Evolutionary conservation across 1,140 invertebrate genomes (phyloP).

Genomic region (Eriosoma lanigerum): DNA sequence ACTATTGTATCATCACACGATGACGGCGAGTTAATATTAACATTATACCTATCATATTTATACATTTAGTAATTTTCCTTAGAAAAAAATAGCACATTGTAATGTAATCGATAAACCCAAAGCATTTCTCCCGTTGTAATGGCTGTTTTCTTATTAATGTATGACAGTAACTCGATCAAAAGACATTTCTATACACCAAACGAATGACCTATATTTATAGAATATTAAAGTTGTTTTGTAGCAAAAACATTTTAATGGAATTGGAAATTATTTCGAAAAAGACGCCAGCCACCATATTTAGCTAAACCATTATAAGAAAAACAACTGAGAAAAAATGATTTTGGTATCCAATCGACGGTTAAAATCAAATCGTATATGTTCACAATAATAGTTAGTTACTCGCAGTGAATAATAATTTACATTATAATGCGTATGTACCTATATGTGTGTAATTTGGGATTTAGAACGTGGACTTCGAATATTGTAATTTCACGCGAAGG

Average conservation of each 20-base stretch:
- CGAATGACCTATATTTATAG: neutral
- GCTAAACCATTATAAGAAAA: neutral
- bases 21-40: neutral
- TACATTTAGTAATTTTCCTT: neutral
- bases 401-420: too few relatives aligned
- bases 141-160: neutral
- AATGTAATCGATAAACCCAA: too few relatives aligned
- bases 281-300: neutral
- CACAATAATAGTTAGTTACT: neutral
- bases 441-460: too few relatives aligned
- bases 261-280: neutral
- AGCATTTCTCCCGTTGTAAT: too few relatives aligned
- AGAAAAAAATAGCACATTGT: too few relatives aligned
- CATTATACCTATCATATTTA: neutral
- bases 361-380: neutral
- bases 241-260: neutral
- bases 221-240: neutral
- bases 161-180: neutral
- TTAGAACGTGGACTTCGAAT: neutral
- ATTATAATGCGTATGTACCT: too few relatives aligned
- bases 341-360: neutral
- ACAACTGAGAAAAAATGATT: neutral
- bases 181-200: neutral
- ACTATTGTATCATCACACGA: too few relatives aligned
- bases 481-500: neutral